Percentiles rank a stretch among this genome's conserved stretches.
Conservation (phyloP, 1,140 invertebrate species). For the Apis laboriosa region DNA sequence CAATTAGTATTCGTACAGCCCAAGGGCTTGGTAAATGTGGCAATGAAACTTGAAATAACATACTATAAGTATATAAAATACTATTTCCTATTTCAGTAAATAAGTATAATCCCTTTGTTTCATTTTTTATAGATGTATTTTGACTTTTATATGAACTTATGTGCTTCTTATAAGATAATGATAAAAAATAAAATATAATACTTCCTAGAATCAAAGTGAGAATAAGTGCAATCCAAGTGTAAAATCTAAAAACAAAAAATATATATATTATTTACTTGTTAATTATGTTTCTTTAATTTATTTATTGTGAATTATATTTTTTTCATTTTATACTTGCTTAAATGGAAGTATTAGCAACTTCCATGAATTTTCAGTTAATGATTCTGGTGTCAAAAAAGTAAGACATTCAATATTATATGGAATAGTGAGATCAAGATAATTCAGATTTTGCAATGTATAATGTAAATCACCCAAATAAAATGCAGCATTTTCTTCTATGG, state of each 20-base stretch:
- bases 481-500: constrained; percentile 85
- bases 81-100: constrained; percentile 87
- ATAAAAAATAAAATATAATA: constrained; percentile 82
- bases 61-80: constrained; percentile 89
- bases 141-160: constrained; percentile 66
- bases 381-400: constrained; percentile 91
- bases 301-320: not conserved
- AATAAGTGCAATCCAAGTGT: constrained; percentile 85
- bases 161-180: constrained; percentile 75
- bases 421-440: constrained; percentile 87
- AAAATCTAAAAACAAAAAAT: constrained; percentile 78
- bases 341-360: constrained; percentile 91
- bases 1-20: constrained; percentile 89
- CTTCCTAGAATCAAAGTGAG: constrained; percentile 83
- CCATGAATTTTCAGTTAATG: constrained; percentile 90
- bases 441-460: constrained; percentile 85
- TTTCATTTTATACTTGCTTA: constrained; percentile 78
- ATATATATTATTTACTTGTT: not conserved
- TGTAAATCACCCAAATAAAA: constrained; percentile 90
- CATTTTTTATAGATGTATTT: constrained; percentile 67
- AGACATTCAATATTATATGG: constrained; percentile 91
- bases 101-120: constrained; percentile 82
- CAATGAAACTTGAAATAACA: constrained; percentile 88
- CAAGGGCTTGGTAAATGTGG: constrained; percentile 88
- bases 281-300: not conserved